Conservation (phyloP, 2,797 vertebrate genomes). For the Schizopygopsis malacanthus region DNA sequence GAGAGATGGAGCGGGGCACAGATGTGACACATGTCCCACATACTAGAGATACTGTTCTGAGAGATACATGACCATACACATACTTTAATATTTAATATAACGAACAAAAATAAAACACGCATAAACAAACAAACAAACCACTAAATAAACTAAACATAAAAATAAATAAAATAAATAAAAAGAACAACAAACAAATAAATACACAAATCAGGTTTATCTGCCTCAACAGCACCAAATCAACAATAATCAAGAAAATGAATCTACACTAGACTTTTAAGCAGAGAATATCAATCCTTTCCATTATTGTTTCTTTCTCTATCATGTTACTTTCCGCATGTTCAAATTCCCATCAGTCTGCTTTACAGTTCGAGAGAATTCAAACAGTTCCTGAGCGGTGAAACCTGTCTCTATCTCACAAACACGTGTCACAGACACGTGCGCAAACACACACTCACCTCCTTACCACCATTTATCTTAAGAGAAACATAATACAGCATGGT, state of each 20-base stretch:
- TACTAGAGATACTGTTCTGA: neutral
- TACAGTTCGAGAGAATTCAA: neutral
- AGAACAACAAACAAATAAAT: neutral
- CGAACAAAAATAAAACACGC: neutral
- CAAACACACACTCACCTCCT: conserved; percentile 15
- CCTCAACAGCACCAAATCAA: neutral
- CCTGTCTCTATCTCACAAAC: neutral
- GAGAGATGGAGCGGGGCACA: conserved; percentile 10
- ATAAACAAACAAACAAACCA: neutral
- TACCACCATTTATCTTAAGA: conserved; percentile 17
- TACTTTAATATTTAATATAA: neutral
- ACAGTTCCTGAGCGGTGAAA: neutral
- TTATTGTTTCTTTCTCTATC: neutral
- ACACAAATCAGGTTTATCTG: neutral
- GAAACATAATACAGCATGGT: neutral
- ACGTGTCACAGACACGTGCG: neutral
- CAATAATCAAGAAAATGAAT: neutral
- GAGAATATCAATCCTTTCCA: neutral
- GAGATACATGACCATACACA: neutral
- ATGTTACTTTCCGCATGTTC: conserved; percentile 2
- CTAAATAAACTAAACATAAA: neutral
- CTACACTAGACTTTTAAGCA: neutral
- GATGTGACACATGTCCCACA: neutral
- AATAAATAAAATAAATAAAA: neutral
- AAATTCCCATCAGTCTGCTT: conserved; percentile 24